phyloP scores from a whole-genome alignment of 2,797 vertebrate species.

The Pangasius mekongensis region DNA sequence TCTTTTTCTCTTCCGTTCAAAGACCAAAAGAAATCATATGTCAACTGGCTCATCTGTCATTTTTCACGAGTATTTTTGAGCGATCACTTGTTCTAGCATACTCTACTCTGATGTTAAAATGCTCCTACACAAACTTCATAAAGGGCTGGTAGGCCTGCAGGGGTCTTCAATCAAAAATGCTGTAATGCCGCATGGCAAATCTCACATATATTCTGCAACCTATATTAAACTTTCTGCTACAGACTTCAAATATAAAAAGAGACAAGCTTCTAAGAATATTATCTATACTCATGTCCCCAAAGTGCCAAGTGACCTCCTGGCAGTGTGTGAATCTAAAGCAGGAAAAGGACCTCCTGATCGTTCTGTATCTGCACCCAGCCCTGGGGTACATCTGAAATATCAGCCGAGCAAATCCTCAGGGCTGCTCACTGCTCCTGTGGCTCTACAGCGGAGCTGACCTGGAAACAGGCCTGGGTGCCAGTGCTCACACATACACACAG shows the following conservation, averaged over 20 bases:
- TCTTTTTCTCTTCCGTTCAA: neutral
- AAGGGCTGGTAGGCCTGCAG: neutral
- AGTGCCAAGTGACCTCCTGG: neutral
- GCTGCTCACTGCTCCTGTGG: constrained; percentile 30
- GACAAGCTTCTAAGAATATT: constrained; percentile 7
- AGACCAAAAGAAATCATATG: neutral
- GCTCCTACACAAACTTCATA: neutral
- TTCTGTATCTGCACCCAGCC: constrained; percentile 25
- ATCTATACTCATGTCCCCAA: constrained; percentile 15
- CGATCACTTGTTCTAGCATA: neutral
- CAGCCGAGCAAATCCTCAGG: constrained; percentile 32
- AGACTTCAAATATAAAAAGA: constrained; percentile 7
- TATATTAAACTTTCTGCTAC: neutral
- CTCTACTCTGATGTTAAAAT: neutral
- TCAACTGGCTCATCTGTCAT: neutral
- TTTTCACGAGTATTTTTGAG: neutral
- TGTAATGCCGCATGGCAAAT: neutral
- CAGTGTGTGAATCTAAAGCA: constrained; percentile 11
- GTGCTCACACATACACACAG: constrained; percentile 14
- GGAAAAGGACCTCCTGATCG: constrained; percentile 30
- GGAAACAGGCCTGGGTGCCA: constrained; percentile 46
- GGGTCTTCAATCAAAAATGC: neutral
- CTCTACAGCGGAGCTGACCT: constrained; percentile 49
- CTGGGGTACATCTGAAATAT: constrained; percentile 54
- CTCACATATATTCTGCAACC: neutral